These are phyloP conservation scores for Beris morrisii DNA, from an alignment of 2,888 invertebrate genomes.

Conservation along the genomic window DNA sequence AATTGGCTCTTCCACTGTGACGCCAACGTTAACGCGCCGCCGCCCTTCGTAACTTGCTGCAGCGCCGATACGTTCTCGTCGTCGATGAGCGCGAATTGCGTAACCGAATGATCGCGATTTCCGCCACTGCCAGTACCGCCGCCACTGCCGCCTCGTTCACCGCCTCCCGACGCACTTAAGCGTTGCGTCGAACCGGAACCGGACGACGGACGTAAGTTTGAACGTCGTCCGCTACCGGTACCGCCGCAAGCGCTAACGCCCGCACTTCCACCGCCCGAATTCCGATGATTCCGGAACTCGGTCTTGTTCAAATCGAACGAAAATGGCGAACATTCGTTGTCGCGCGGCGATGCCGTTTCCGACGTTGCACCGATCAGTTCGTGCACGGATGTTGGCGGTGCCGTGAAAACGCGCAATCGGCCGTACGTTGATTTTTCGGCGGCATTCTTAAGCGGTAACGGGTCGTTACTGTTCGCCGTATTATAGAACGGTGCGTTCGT, in stretches of 20 bases:
- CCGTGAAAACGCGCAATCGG: slow-evolving; percentile 70
- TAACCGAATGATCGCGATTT: slow-evolving; percentile 78
- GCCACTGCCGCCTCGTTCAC: slow-evolving; percentile 50
- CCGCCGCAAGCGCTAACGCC: slow-evolving; percentile 27
- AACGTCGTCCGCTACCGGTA: slow-evolving; percentile 46
- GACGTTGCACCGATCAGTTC: slow-evolving; percentile 50
- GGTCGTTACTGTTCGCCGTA: not conserved
- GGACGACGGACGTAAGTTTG: slow-evolving; percentile 49
- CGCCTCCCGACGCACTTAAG: slow-evolving; percentile 37
- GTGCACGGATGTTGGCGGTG: slow-evolving; percentile 63
- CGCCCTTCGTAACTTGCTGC: slow-evolving; percentile 86
- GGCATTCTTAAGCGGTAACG: slow-evolving; percentile 38
- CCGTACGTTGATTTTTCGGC: slow-evolving; percentile 71
- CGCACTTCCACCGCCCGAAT: slow-evolving; percentile 38
- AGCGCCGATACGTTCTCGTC: slow-evolving; percentile 88
- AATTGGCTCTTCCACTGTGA: slow-evolving; percentile 97
- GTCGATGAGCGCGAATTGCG: slow-evolving; percentile 90
- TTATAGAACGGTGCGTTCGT: not conserved
- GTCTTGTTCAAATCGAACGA: slow-evolving; percentile 44
- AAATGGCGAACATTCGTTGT: slow-evolving; percentile 46
- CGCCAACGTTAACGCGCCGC: slow-evolving; percentile 85
- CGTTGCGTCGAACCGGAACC: slow-evolving; percentile 45
- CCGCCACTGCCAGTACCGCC: slow-evolving; percentile 48
- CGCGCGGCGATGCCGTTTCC: slow-evolving; percentile 42
- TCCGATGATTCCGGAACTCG: slow-evolving; percentile 36